A percentile compares a stretch with the other conserved stretches of the same genome.
Conservation (phyloP, 2,113 vertebrate species). For the Anhinga anhinga region DNA sequence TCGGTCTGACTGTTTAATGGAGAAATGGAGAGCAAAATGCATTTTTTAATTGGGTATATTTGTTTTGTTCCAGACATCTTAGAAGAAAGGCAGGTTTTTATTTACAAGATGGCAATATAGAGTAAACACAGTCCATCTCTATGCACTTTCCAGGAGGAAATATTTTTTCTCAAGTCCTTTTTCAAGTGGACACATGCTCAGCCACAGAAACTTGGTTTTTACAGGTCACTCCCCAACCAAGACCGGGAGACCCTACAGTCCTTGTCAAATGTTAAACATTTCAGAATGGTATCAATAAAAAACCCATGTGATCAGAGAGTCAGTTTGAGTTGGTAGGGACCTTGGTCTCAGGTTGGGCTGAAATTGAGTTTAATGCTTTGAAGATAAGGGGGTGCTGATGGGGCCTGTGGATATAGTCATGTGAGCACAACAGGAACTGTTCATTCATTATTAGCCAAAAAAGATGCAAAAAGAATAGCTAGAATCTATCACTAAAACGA, state of each 20-base stretch:
- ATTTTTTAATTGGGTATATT: background rate
- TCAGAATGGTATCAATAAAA: background rate
- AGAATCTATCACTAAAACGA: background rate
- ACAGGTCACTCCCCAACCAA: background rate
- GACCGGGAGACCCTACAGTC: background rate
- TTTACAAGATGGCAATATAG: background rate
- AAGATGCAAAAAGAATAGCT: background rate
- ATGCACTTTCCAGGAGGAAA: background rate
- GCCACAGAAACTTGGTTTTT: background rate
- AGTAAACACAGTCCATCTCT: background rate
- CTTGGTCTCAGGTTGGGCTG: background rate
- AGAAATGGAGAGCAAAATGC: background rate
- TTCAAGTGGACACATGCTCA: background rate
- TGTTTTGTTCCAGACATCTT: background rate
- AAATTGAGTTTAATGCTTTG: background rate
- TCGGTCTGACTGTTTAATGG: background rate
- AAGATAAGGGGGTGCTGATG: background rate
- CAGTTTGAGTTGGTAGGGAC: background rate
- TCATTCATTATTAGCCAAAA: background rate
- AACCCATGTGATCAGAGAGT: fast-evolving
- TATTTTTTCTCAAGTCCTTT: background rate
- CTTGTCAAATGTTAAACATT: background rate
- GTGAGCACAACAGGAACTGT: background rate
- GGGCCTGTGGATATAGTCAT: background rate
- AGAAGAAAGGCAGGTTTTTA: background rate